Percentiles rank a stretch among this genome's conserved stretches.
Conservation (phyloP, 2,113 vertebrate genomes). For the Thymallus thymallus region DNA sequence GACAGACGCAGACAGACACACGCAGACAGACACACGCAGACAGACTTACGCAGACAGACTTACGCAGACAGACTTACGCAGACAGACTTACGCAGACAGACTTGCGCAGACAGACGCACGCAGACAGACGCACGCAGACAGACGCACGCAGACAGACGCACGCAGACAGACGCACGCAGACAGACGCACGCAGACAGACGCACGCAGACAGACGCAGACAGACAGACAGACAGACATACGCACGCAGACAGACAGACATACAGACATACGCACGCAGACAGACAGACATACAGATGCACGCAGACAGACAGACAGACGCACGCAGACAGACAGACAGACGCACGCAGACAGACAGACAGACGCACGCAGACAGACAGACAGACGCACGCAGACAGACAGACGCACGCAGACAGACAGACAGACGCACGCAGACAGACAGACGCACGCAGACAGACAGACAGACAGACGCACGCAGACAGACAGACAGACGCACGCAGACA, state of each 20-base stretch:
- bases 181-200: no score
- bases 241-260: background rate
- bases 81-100: background rate
- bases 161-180: background rate
- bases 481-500: background rate
- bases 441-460: background rate
- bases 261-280: background rate
- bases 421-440: background rate
- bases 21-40: background rate
- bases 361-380: background rate
- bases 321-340: background rate
- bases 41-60: background rate
- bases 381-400: background rate
- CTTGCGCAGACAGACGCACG: no score
- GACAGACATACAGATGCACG: slow-evolving; percentile 12
- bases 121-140: background rate
- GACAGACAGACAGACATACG: background rate
- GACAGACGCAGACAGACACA: slow-evolving; percentile 3
- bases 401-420: background rate
- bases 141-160: slow-evolving; percentile 8
- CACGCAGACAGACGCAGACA: background rate
- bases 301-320: no score
- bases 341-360: background rate
- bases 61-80: background rate
- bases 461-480: background rate